These are phyloP conservation scores for Salpingus planirostris DNA, from an alignment of 2,888 invertebrate genomes.

Conservation along the genomic window DNA sequence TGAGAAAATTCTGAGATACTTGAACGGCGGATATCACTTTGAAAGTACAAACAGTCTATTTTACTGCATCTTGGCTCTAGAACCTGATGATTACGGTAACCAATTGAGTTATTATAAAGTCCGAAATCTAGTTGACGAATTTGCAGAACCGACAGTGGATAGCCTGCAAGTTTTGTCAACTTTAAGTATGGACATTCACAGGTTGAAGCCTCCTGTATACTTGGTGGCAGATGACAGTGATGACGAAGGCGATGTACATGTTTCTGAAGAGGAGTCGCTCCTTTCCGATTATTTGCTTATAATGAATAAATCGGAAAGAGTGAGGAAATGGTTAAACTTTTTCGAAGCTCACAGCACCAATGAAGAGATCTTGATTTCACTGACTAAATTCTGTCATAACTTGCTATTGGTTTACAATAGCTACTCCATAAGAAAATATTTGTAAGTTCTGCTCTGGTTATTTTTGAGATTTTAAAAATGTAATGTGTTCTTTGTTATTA, in stretches of 20 bases:
- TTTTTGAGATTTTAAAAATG: conserved; percentile 2
- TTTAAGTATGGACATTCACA: conserved; percentile 37
- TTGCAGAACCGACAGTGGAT: conserved; percentile 44
- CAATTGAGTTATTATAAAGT: conserved; percentile 22
- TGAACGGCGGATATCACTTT: conserved; percentile 36
- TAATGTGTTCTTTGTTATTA: conserved; percentile 11
- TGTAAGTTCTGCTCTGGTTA: conserved; percentile 45
- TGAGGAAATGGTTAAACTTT: conserved; percentile 43
- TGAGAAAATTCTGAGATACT: conserved; percentile 38
- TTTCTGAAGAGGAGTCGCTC: conserved; percentile 36
- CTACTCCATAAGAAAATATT: conserved; percentile 75
- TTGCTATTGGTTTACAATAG: conserved; percentile 68
- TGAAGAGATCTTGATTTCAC: conserved; percentile 31
- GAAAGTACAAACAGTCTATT: conserved; percentile 49
- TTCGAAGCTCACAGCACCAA: conserved; percentile 40
- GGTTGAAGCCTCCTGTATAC: conserved; percentile 37
- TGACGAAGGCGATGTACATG: conserved; percentile 49
- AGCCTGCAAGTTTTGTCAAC: conserved; percentile 52
- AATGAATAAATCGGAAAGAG: conserved; percentile 36
- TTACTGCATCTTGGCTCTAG: conserved; percentile 59
- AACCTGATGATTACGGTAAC: conserved; percentile 58
- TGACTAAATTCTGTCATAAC: conserved; percentile 66
- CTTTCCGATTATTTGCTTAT: conserved; percentile 34
- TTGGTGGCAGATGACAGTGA: conserved; percentile 33
- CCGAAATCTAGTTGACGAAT: not conserved